Percentiles rank a stretch among this genome's conserved stretches.
phyloP scores from a whole-genome alignment of 2,888 invertebrate genomes.

The Neoaliturus tenellus region DNA sequence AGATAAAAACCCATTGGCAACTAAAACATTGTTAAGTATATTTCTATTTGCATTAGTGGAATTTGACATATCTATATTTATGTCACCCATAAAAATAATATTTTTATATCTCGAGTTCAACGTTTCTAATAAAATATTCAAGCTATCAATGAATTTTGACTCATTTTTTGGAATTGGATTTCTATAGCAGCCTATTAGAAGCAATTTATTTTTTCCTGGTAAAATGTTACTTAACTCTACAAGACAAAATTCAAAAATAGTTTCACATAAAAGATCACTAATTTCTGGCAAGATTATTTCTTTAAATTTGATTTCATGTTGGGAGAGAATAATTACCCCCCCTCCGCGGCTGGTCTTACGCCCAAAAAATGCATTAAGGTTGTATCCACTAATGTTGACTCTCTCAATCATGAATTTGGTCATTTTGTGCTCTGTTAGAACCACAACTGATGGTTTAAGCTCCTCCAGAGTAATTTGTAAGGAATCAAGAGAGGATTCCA shows the following conservation, averaged over 20 bases:
- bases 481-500: background rate
- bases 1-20: no score
- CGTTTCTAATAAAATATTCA: background rate
- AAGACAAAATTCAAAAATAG: background rate
- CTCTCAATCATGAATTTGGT: background rate
- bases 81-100: no score
- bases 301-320: background rate
- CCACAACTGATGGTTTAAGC: background rate
- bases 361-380: background rate
- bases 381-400: background rate
- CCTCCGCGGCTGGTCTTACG: background rate
- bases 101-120: background rate
- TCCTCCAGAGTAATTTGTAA: background rate
- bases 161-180: background rate
- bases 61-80: no score
- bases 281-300: background rate
- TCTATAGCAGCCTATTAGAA: no score
- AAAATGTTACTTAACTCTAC: background rate
- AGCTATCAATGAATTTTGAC: background rate
- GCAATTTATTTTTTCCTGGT: no score
- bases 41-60: no score
- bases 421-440: background rate
- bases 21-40: no score
- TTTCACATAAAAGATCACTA: background rate
- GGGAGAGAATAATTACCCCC: background rate